Base-by-base conservation (phyloP, 2,113 vertebrate genomes). In the Myocastor coypus region DNA sequence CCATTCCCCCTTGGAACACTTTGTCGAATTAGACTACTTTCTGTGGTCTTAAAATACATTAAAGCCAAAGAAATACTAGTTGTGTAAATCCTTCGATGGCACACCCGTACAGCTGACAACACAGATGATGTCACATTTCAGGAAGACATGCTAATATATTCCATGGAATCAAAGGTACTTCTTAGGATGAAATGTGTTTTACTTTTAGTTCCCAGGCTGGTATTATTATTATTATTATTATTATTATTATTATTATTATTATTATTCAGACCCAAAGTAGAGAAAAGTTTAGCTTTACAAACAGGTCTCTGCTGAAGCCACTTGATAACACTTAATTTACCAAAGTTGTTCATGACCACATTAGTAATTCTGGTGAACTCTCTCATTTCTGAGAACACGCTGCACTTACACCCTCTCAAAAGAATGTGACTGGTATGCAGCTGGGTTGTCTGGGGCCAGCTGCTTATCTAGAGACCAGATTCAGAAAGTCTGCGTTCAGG, bases 401-500 rank as follows among this genome's bases (percentile, higher is more conserved):
- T 85, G 97, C 98, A 97, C 98, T 98, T 98, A 98, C 97, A 97
- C 97, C 95, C 85, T 97, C 92, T 96, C 96, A 64, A 97, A 98
- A 97, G 98, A 98, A 98, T 98, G 97, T 95, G 95, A 87, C 83
- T 91, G 98, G 97, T 96, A 97, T 96, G 97, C 94, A 98, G 94
- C 97, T 97, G 84, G 20, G 94, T 96, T 98, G 98, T 98, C 98
- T 98, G 98, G 98, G 94, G 97, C 97, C 98, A 98, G 77, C 66
- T 83, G 95, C 98, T 98, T 98, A 98, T 99, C 98, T 98, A 37
- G 89, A 82, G 84, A 63, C 94, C 97, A 97, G 95, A 97, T 97
- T 97, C 96, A 97, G n/a, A 96, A 95, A 96, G 97, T 98, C 98
- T 98, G 98, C 97, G 97, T 98, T 96, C 77, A 77, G 86, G 28